Conservation (phyloP, 2,113 vertebrate genomes). For the Oceanites oceanicus region DNA sequence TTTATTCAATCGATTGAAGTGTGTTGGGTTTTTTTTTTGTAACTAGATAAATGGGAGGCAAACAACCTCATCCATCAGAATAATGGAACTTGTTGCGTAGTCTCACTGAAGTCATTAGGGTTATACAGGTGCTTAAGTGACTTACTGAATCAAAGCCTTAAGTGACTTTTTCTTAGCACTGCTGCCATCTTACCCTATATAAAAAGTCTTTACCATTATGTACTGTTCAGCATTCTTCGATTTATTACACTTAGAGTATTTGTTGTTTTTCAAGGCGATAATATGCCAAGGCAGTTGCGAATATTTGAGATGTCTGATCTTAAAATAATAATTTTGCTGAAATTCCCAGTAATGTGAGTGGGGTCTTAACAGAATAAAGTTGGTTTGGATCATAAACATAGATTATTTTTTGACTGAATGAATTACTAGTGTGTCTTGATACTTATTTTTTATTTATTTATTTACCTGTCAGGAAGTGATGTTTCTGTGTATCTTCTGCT, state of each 20-base stretch:
- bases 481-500: background rate
- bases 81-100: background rate
- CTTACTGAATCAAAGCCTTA: background rate
- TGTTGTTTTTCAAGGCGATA: background rate
- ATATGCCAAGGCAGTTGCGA: background rate
- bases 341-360: background rate
- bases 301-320: background rate
- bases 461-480: background rate
- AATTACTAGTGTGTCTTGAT: background rate
- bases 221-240: background rate
- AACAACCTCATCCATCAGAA: background rate
- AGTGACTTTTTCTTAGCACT: background rate
- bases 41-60: background rate
- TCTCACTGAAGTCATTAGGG: background rate
- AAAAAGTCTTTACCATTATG: background rate
- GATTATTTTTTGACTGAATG: background rate
- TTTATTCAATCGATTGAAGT: background rate
- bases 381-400: background rate
- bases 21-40: background rate
- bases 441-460: background rate
- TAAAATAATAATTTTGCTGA: background rate
- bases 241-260: background rate
- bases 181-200: background rate
- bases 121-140: background rate
- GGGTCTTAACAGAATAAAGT: background rate